These are phyloP conservation scores for Macaca mulatta DNA, from an alignment of 2,113 vertebrate species.

Conservation along the genomic window DNA sequence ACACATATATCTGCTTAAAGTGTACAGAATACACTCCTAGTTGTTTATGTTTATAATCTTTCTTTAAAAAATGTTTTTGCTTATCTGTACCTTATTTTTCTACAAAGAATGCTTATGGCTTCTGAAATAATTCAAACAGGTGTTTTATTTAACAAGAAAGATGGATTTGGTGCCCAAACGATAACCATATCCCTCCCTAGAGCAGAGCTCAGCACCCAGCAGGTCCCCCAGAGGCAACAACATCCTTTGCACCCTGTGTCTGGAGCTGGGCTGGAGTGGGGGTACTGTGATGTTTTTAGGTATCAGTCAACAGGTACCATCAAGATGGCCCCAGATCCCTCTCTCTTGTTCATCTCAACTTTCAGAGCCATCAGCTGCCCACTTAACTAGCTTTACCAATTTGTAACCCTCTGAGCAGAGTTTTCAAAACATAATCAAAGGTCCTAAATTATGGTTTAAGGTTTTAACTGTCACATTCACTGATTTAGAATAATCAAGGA, in stretches of 20 bases:
- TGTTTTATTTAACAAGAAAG: slow-evolving; percentile 30
- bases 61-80: not conserved
- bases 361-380: not conserved
- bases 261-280: not conserved
- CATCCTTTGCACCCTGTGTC: not conserved
- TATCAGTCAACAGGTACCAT: not conserved
- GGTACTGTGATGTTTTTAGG: not conserved
- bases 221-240: not conserved
- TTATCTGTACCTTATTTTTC: slow-evolving; percentile 38
- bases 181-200: not conserved
- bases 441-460: not conserved
- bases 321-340: not conserved
- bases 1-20: not conserved
- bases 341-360: not conserved
- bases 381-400: not conserved
- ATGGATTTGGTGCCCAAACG: not conserved
- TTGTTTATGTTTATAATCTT: not conserved
- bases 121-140: slow-evolving; percentile 41
- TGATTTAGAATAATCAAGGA: not conserved
- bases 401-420: not conserved
- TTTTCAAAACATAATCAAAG: slow-evolving; percentile 6
- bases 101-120: not conserved
- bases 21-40: not conserved
- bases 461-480: not conserved
- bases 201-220: not conserved